A percentile compares a stretch with the other conserved stretches of the same genome.
phyloP scores from a whole-genome alignment of 1,140 invertebrate genomes.

The Scylla paramamosain region DNA sequence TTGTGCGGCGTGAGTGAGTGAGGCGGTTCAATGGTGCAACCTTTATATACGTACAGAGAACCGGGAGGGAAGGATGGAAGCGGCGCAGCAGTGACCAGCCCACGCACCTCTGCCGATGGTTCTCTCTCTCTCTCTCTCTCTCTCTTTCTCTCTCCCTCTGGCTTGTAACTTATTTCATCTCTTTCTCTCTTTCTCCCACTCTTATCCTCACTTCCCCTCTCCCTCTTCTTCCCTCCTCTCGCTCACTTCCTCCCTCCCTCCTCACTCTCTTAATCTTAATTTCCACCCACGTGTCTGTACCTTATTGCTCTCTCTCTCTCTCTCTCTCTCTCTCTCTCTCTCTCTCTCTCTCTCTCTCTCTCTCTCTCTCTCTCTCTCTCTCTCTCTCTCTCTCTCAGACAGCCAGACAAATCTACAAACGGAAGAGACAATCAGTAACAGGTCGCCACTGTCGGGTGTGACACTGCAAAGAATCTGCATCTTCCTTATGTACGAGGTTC shows the following conservation, averaged over 20 bases:
- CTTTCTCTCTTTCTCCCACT: background rate
- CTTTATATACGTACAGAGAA: background rate
- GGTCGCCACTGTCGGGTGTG: too few species aligned
- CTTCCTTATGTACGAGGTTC: too few species aligned
- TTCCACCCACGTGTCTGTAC: too few species aligned
- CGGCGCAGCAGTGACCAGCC: background rate
- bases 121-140: conserved; percentile 31
- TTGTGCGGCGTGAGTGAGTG: background rate
- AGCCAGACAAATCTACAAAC: too few species aligned
- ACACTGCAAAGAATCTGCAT: too few species aligned
- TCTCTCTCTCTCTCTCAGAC: background rate
- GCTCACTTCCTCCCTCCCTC: background rate
- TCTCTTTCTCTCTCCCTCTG: background rate
- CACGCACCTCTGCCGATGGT: background rate
- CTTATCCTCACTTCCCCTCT: background rate
- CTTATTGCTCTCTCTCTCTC: background rate
- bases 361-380: background rate
- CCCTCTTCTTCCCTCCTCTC: background rate
- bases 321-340: background rate
- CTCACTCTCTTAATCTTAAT: too few species aligned
- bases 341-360: background rate
- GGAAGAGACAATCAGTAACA: too few species aligned
- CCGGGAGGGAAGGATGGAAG: background rate
- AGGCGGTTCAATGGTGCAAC: background rate
- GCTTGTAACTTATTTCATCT: too few species aligned